phyloP scores from a whole-genome alignment of 2,797 vertebrate species.

The Poeciliopsis presidionis region DNA sequence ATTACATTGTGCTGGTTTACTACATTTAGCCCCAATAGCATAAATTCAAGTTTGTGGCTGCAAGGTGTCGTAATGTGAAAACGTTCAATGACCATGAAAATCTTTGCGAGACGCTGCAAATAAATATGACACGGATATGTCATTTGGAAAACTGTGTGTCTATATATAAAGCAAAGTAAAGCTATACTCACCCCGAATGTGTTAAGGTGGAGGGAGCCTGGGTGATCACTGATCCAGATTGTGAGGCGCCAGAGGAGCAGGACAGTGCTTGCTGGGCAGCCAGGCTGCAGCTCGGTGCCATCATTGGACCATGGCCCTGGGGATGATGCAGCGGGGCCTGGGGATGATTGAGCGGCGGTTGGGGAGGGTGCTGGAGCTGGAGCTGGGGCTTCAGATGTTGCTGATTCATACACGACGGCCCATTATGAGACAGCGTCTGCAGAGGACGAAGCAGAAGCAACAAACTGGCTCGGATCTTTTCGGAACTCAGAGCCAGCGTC shows the following conservation, averaged over 20 bases:
- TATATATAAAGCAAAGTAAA: background rate
- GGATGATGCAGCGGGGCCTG: conserved; percentile 81
- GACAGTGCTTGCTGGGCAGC: conserved; percentile 88
- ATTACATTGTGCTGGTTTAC: background rate
- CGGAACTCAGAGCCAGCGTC: background rate
- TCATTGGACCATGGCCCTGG: conserved; percentile 66
- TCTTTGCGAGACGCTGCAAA: background rate
- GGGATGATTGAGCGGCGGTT: conserved; percentile 87
- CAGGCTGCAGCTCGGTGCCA: conserved; percentile 76
- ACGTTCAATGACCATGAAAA: background rate
- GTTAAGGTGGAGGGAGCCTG: conserved; percentile 85
- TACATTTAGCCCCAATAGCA: background rate
- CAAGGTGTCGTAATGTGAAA: background rate
- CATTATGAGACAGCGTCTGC: conserved; percentile 89
- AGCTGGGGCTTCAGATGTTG: conserved; percentile 86
- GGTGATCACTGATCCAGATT: conserved; percentile 93
- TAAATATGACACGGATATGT: background rate
- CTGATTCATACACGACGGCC: conserved; percentile 83
- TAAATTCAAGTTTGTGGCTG: background rate
- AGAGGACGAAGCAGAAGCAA: conserved; percentile 74
- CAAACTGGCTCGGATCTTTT: conserved; percentile 37
- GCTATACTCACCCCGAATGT: conserved; percentile 85
- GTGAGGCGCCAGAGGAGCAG: conserved; percentile 85
- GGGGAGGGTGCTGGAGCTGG: conserved; percentile 85
- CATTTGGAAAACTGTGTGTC: conserved; percentile 1